phyloP scores from a whole-genome alignment of 1,140 invertebrate genomes.

The Nasonia giraulti region DNA sequence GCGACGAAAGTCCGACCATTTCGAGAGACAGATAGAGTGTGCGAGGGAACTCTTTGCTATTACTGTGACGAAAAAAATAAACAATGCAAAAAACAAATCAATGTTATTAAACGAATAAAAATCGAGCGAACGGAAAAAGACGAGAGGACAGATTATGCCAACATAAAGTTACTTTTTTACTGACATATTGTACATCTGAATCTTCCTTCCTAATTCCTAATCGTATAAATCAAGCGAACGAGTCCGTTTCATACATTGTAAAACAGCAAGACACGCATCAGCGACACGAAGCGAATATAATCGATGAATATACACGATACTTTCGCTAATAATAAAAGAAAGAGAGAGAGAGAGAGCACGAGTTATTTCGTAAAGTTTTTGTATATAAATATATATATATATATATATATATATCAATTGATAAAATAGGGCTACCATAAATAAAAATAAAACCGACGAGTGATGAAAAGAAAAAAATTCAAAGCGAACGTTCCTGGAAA shows the following conservation, averaged over 20 bases:
- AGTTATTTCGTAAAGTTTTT: conserved; percentile 47
- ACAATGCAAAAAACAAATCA: neutral
- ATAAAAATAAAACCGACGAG: conserved; percentile 22
- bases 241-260: conserved; percentile 37
- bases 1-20: conserved; percentile 34
- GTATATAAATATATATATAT: neutral
- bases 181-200: conserved; percentile 44
- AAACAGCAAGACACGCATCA: conserved; percentile 12
- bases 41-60: conserved; percentile 1
- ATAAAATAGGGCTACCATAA: conserved; percentile 6
- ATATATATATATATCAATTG: neutral
- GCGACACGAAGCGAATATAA: neutral
- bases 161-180: conserved; percentile 54
- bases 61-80: neutral
- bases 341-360: conserved; percentile 4
- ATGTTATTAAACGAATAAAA: neutral
- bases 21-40: neutral
- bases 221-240: conserved; percentile 18
- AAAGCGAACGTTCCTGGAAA: conserved; percentile 24
- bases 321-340: conserved; percentile 5
- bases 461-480: neutral
- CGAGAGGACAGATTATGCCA: conserved; percentile 44
- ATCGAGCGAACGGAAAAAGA: neutral
- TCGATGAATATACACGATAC: conserved; percentile 17
- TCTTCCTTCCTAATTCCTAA: conserved; percentile 43